Evolutionary conservation across 2,113 vertebrate genomes (phyloP), one percentile per base, ranked within the genome.

Genomic region (Gymnogyps californianus): DNA sequence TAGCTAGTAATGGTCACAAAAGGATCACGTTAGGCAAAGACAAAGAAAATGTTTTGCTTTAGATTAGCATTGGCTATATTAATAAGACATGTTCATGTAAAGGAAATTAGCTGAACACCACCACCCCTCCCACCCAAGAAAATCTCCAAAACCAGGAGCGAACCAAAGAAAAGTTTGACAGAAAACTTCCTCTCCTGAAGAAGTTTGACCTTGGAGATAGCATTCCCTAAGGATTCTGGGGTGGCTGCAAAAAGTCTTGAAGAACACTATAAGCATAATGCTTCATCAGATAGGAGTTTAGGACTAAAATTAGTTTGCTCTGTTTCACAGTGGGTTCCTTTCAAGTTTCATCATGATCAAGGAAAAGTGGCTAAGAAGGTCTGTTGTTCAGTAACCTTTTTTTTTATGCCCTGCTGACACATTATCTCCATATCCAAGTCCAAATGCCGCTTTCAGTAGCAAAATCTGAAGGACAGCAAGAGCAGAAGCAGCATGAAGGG

Each of bases 71-170:
- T 54, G 5, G 10, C 26, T 65, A 10, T 42, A 46, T 54, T 77
- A 70, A 51, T 59, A 52, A 38, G 28, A 15, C 4, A 18, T 7
- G 52, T 81, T 92, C 42, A 95, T 71, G 54, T 96, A 93, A 96
- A 95, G 74, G 80, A 97, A 97, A 97, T 95, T 24, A 70, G 38
- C n/a, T 88, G 89, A 95, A 84, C 52, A 61, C 15, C 14, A 59
- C 10, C 21, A 74, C 5, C 1, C 2, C 14, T 79, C 13, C 4
- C 4, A 83, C 11, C 3, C 14, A 92, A 55, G 81, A 79, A 98
- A 94, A 83, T 83, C 83, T 97, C 64, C 57, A 89, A 94, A 76
- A 44, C 70, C 69, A 59, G 22, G 0, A 38, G 6, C 9, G 16
- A 66, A 79, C 7, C 78, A 94, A 40, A 83, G 78, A 94, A 83